Conservation (phyloP, 1,140 invertebrate species). For the Eumaeus atala region DNA sequence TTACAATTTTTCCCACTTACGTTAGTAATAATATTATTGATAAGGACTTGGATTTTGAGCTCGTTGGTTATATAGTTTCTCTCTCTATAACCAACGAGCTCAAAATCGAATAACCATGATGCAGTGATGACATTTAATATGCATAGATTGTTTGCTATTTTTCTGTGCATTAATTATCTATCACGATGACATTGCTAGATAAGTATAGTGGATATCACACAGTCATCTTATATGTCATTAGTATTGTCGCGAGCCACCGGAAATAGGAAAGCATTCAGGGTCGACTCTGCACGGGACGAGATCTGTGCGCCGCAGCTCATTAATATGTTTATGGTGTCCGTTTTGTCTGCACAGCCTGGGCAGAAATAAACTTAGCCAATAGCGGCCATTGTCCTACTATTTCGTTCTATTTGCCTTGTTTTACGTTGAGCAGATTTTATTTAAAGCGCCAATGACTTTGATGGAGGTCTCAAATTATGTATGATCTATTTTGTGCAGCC, state of each 20-base stretch:
- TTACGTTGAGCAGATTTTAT: too few relatives aligned
- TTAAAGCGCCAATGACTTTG: too few relatives aligned
- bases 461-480: too few relatives aligned
- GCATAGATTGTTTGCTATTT: conserved; percentile 10
- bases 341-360: conserved; percentile 3
- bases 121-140: not conserved
- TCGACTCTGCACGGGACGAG: conserved; percentile 17
- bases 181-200: conserved; percentile 23
- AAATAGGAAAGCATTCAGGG: conserved; percentile 29
- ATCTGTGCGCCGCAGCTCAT: conserved; percentile 19
- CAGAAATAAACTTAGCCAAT: not conserved
- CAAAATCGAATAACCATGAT: too few relatives aligned
- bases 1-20: too few relatives aligned
- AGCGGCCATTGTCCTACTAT: conserved; percentile 2
- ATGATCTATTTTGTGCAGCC: too few relatives aligned
- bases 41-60: too few relatives aligned
- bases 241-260: conserved; percentile 24
- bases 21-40: too few relatives aligned
- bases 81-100: too few relatives aligned
- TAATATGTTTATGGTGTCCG: conserved; percentile 17
- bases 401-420: too few relatives aligned
- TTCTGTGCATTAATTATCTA: conserved; percentile 18
- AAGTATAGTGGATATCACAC: conserved; percentile 15
- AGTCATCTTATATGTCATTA: conserved; percentile 20
- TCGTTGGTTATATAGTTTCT: too few relatives aligned